phyloP scores from a whole-genome alignment of 2,888 invertebrate species.

The Pherbina coryleti region DNA sequence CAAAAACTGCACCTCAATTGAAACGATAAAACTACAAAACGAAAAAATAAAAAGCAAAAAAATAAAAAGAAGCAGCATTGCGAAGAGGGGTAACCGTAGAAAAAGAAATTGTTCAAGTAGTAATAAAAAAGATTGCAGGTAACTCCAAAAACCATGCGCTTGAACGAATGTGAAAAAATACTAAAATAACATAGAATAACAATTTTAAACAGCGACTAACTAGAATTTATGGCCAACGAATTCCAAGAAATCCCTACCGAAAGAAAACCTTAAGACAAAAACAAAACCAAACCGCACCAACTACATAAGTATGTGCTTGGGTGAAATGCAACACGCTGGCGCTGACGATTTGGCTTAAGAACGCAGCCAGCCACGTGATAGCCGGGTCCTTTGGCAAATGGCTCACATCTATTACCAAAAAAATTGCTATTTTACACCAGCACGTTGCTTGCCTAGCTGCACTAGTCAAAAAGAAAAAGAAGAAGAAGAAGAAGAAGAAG shows the following conservation, averaged over 20 bases:
- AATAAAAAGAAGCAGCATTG: not conserved
- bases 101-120: not conserved
- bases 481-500: not conserved
- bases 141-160: not conserved
- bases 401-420: conserved; percentile 31
- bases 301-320: not conserved
- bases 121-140: not conserved
- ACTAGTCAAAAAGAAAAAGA: not conserved
- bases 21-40: conserved; percentile 14
- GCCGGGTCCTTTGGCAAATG: conserved; percentile 14
- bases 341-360: not conserved
- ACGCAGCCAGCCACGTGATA: not conserved
- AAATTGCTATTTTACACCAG: conserved; percentile 25
- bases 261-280: not conserved
- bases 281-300: not conserved
- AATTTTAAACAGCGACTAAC: conserved; percentile 6
- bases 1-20: conserved; percentile 15
- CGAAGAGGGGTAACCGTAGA: no score
- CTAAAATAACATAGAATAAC: not conserved
- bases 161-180: conserved; percentile 20
- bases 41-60: no score
- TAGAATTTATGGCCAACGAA: conserved; percentile 33
- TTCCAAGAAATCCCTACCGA: conserved; percentile 30
- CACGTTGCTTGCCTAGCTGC: not conserved
- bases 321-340: not conserved